These are phyloP conservation scores for Potamarius usumacintae DNA, from an alignment of 2,113 vertebrate species.

Conservation along the genomic window DNA sequence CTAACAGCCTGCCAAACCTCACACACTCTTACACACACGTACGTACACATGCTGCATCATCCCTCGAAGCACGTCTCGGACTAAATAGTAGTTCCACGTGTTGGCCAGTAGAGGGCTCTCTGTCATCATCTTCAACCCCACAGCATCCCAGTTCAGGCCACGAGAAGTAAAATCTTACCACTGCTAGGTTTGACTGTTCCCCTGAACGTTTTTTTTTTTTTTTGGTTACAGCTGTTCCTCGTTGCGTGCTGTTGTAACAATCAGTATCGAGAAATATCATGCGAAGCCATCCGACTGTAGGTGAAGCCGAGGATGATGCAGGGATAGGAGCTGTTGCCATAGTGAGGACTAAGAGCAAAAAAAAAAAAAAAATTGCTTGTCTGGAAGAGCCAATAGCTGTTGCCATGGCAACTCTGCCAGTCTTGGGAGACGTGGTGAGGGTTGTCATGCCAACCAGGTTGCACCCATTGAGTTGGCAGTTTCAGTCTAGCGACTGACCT, in stretches of 20 bases:
- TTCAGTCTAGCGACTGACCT: neutral
- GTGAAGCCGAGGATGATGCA: neutral
- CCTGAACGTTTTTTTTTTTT: no score
- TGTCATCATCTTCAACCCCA: slow-evolving; percentile 39
- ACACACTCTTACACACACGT: neutral
- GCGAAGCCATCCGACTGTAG: neutral
- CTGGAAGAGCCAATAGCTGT: slow-evolving; percentile 30
- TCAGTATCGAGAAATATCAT: neutral
- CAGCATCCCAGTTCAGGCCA: neutral
- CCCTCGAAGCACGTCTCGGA: neutral
- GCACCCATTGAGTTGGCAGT: slow-evolving; percentile 41
- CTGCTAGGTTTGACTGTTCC: neutral
- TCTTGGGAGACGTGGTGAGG: slow-evolving; percentile 32
- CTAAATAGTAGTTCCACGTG: neutral
- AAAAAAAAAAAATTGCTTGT: neutral
- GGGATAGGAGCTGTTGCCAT: slow-evolving; percentile 19
- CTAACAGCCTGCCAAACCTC: neutral
- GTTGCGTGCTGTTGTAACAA: neutral
- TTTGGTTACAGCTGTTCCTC: neutral
- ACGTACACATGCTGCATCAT: neutral
- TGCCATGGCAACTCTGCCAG: slow-evolving; percentile 47
- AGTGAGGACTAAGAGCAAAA: neutral
- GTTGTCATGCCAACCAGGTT: slow-evolving; percentile 50
- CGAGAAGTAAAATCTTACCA: neutral
- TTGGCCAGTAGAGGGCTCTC: slow-evolving; percentile 66